These are phyloP conservation scores for Ivindomyrus marchei DNA, from an alignment of 2,113 vertebrate genomes.

Conservation along the genomic window DNA sequence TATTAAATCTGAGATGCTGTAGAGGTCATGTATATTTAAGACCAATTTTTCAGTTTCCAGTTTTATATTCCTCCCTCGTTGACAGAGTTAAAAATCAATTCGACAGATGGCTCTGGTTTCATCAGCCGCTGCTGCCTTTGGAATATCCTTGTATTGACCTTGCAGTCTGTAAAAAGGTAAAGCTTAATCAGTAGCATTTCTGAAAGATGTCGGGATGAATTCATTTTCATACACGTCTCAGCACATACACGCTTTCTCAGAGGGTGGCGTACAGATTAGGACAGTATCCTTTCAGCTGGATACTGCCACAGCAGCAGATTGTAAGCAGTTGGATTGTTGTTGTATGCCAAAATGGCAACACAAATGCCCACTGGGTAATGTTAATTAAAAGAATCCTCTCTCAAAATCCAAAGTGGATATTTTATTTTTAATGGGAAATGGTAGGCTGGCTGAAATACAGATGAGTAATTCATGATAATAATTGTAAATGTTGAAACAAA, in stretches of 20 bases:
- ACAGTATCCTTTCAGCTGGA: neutral
- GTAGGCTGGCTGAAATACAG: neutral
- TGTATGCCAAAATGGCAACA: neutral
- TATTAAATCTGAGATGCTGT: neutral
- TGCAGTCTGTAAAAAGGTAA: constrained; percentile 11
- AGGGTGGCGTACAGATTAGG: neutral
- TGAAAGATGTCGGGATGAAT: neutral
- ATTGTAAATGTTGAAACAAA: neutral
- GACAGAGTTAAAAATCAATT: constrained; percentile 21
- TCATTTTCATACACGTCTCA: neutral
- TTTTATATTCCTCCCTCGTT: neutral
- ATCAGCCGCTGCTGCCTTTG: neutral
- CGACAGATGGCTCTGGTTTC: constrained; percentile 17
- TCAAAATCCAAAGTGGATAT: neutral
- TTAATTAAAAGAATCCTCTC: neutral
- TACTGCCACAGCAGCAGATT: neutral
- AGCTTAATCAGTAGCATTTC: neutral
- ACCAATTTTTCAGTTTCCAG: constrained; percentile 4
- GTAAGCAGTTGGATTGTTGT: neutral
- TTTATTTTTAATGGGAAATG: neutral
- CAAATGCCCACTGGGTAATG: neutral
- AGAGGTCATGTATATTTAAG: constrained; percentile 15
- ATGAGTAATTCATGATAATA: neutral
- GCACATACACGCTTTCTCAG: neutral
- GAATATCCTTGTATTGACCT: constrained; percentile 31